Percentiles rank a stretch among this genome's conserved stretches.
phyloP scores from a whole-genome alignment of 1,140 invertebrate species.

The Andrena cerasifolii region DNA sequence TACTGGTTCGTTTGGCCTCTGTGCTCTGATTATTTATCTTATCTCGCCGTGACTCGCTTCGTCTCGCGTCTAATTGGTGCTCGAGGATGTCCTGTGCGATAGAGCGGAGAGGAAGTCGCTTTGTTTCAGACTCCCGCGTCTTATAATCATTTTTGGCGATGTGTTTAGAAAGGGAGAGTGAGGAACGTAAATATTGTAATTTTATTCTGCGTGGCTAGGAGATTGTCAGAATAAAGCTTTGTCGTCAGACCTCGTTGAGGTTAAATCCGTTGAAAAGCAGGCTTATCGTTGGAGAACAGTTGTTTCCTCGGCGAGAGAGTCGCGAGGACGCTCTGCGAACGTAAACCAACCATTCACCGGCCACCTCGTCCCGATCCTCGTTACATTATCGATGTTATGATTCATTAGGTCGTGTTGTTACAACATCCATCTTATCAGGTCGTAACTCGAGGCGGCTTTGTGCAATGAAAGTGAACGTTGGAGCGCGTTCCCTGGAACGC shows the following conservation, averaged over 20 bases:
- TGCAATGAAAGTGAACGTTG: slow-evolving; percentile 30
- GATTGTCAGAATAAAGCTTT: no score
- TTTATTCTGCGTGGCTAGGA: no score
- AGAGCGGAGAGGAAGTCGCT: neutral
- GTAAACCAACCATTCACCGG: slow-evolving; percentile 47
- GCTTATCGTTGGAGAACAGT: neutral
- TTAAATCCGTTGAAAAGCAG: neutral
- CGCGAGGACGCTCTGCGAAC: slow-evolving; percentile 18
- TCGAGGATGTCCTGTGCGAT: neutral
- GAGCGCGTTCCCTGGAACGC: slow-evolving; percentile 33
- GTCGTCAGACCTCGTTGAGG: no score
- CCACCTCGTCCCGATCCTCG: slow-evolving; percentile 11
- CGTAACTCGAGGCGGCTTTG: slow-evolving; percentile 29
- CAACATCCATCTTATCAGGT: slow-evolving; percentile 53
- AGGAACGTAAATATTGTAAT: no score
- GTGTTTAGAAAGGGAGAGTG: neutral
- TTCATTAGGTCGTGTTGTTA: slow-evolving; percentile 58
- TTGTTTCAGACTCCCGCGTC: neutral
- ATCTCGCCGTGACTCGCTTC: neutral
- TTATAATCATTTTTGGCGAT: neutral
- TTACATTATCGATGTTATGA: slow-evolving; percentile 62
- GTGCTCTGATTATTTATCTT: neutral
- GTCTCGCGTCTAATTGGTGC: neutral
- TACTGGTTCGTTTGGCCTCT: no score
- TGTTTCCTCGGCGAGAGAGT: neutral